Evolutionary conservation across 2,113 vertebrate genomes (phyloP), one percentile per base, ranked within the genome.

Genomic region (Pteropus alecto): DNA sequence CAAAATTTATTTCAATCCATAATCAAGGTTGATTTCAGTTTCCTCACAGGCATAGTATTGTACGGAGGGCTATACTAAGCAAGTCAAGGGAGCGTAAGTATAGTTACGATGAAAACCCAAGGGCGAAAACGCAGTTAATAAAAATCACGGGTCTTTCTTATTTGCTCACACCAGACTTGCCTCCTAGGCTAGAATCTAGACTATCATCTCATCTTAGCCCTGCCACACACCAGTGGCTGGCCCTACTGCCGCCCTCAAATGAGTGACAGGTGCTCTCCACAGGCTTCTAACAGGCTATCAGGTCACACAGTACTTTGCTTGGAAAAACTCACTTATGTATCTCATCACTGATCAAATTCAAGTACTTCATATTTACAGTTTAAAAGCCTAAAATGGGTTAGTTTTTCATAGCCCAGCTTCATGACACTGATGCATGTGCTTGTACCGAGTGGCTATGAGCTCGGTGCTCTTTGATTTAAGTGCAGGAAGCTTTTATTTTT

Each of bases 401-500:
- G 97, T 98, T 99, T 98, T 98, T 98, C 97, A 97, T 96, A 98
- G 97, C 96, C 96, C 98, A 94, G 95, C 98, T 97, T 98, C 98
- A 98, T 98, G 98, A 98, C 98, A 98, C 94, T 88, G 96, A 95
- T 94, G 97, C 98, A 96, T 98, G 96, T 96, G 93, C 95, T 97
- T 82, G 96, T 95, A 89, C 96, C 12, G 95, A 98, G 96, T 96
- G 93, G 90, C 87, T 96, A 97, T 97, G 98, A 98, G 96, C 97
- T 97, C 77, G 97, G 96, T 95, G 97, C 97, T 68, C 97, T 98
- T 98, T 96, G 96, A 98, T 98, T 96, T 98, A 98, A 98, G 98
- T 98, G 98, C 98, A 98, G 97, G 98, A 98, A 98, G 98, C 98
- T 98, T 99, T 99, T 99, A 98, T 98, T 98, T 98, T 98, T 98